These are phyloP conservation scores for Thymelicus lineola DNA, from an alignment of 2,888 invertebrate genomes.

Conservation along the genomic window DNA sequence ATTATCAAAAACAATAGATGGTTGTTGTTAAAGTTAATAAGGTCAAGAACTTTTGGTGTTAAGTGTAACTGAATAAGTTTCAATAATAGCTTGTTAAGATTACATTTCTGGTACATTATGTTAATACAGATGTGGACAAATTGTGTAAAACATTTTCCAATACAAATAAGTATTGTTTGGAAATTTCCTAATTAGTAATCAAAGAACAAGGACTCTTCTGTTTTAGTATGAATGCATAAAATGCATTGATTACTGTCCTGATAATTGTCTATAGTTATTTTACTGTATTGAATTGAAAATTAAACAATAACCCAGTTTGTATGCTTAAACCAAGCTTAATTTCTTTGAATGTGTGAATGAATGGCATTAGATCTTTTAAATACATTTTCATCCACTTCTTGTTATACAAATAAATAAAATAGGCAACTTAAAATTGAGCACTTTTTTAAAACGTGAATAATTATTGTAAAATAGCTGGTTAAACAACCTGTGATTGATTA, in stretches of 20 bases:
- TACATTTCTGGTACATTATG: background rate
- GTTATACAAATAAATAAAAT: too few species aligned
- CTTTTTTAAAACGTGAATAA: too few species aligned
- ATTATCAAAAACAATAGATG: too few species aligned
- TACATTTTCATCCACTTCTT: too few species aligned
- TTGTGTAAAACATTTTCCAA: slow-evolving; percentile 22
- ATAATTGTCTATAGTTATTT: too few species aligned
- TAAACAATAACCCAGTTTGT: too few species aligned
- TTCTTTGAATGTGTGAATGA: too few species aligned
- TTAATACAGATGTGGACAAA: slow-evolving; percentile 1
- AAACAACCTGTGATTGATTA: background rate
- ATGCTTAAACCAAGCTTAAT: too few species aligned
- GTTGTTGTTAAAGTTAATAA: background rate
- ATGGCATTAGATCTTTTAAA: too few species aligned
- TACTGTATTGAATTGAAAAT: too few species aligned
- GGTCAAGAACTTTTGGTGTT: background rate
- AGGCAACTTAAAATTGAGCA: too few species aligned
- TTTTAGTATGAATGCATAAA: background rate
- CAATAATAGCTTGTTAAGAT: background rate
- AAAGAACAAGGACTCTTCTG: background rate
- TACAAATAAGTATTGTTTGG: slow-evolving; percentile 13
- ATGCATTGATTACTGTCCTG: too few species aligned
- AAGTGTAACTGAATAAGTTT: background rate
- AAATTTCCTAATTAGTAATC: slow-evolving; percentile 15
- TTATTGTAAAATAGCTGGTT: background rate